Evolutionary conservation across 2,797 vertebrate species (phyloP).

Genomic region (Microcaecilia unicolor): DNA sequence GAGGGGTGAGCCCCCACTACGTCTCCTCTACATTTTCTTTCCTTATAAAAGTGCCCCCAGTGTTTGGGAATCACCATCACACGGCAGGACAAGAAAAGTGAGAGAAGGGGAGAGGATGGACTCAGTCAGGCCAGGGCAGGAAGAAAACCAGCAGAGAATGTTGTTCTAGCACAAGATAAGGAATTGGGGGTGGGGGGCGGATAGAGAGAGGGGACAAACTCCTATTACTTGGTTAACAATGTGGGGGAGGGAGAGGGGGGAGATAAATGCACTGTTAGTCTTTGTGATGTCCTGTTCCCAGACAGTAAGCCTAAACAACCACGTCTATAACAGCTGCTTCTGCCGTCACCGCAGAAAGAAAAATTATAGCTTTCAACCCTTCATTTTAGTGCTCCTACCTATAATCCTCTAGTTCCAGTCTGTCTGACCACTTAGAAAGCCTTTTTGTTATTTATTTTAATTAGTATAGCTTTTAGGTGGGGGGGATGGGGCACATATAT

Average conservation of each 20-base stretch:
- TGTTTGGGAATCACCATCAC: conserved; percentile 42
- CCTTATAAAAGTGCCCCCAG: too few relatives aligned
- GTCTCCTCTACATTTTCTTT: conserved; percentile 50
- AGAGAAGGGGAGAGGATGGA: conserved; percentile 18
- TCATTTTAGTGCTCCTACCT: conserved; percentile 49
- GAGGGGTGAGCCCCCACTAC: too few relatives aligned
- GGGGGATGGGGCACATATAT: conserved; percentile 24
- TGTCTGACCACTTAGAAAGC: conserved; percentile 55
- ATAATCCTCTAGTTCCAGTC: conserved; percentile 58
- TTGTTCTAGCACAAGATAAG: conserved; percentile 18
- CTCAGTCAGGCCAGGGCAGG: conserved; percentile 22
- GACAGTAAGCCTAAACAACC: conserved; percentile 7
- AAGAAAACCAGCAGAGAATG: too few relatives aligned
- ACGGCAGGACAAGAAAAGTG: conserved; percentile 37
- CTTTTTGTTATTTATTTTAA: conserved; percentile 38
- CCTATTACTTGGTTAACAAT: conserved; percentile 26
- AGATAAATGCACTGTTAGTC: conserved; percentile 7
- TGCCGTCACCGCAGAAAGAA: conserved; percentile 41
- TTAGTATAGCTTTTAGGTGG: conserved; percentile 35
- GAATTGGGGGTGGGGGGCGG: conserved; percentile 3
- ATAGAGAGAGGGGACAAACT: conserved; percentile 14
- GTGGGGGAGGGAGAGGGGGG: too few relatives aligned
- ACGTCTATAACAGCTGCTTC: conserved; percentile 28
- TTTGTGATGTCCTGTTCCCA: conserved; percentile 18
- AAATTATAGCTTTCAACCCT: conserved; percentile 55